These are phyloP conservation scores for Sanderia malayensis DNA, from an alignment of 30 jellyfish, hydroid and myxozoan genomes.

Conservation along the genomic window DNA sequence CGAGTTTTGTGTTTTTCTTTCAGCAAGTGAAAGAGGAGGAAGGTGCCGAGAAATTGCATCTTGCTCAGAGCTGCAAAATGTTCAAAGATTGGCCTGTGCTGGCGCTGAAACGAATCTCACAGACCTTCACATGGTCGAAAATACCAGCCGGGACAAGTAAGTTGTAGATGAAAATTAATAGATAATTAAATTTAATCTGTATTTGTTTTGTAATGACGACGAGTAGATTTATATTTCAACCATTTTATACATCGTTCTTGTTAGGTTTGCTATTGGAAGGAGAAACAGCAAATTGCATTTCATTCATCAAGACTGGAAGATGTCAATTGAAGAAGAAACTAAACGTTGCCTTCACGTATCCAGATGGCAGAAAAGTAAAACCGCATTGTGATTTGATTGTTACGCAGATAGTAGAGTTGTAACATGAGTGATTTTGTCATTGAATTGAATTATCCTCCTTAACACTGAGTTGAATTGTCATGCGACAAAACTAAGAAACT, in stretches of 20 bases:
- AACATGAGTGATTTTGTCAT: too few species aligned
- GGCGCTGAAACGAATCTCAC: constrained; percentile 26
- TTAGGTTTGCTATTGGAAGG: constrained; percentile 28
- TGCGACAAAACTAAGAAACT: too few species aligned
- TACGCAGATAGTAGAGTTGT: too few species aligned
- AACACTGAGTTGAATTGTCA: too few species aligned
- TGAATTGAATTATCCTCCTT: too few species aligned
- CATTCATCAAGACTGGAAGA: constrained; percentile 33
- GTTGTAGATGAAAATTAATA: too few species aligned
- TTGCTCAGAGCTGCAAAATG: constrained; percentile 53
- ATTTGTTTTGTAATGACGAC: too few species aligned
- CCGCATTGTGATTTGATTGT: too few species aligned
- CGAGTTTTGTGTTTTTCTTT: not conserved
- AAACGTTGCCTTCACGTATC: constrained; percentile 33
- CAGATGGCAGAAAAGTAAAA: constrained; percentile 51
- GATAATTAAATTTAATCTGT: too few species aligned
- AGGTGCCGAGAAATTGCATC: constrained; percentile 38
- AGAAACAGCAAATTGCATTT: constrained; percentile 6
- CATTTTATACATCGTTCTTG: too few species aligned
- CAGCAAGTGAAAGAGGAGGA: constrained; percentile 58
- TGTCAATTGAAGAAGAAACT: constrained; percentile 39
- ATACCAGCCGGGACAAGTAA: constrained; percentile 47
- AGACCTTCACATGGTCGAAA: constrained; percentile 35
- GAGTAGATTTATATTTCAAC: too few species aligned
- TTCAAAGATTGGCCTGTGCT: constrained; percentile 47